These are phyloP conservation scores for Scaeva pyrastri DNA, from an alignment of 2,888 invertebrate genomes.

Conservation along the genomic window DNA sequence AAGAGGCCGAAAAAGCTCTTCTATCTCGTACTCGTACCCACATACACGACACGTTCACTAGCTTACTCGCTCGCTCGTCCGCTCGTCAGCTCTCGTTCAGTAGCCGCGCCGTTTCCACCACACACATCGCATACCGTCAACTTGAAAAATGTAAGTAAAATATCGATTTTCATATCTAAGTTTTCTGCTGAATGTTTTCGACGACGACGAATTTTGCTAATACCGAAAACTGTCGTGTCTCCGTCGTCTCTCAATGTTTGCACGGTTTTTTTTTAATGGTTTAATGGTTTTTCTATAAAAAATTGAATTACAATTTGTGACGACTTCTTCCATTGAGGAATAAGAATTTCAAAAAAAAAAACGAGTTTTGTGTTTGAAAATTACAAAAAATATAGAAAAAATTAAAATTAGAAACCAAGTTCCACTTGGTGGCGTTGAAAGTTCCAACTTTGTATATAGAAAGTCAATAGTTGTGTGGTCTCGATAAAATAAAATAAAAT, in stretches of 20 bases:
- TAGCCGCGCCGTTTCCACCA: constrained; percentile 47
- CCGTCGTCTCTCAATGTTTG: constrained; percentile 22
- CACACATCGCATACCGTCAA: constrained; percentile 59
- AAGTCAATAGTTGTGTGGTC: constrained; percentile 55
- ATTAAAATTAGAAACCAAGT: constrained; percentile 37
- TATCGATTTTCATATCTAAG: constrained; percentile 70
- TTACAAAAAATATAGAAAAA: not conserved
- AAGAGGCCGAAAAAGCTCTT: constrained; percentile 67
- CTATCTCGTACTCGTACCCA: no score
- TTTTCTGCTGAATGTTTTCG: constrained; percentile 73
- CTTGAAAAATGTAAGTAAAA: constrained; percentile 76
- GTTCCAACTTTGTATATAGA: constrained; percentile 20
- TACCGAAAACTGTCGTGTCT: constrained; percentile 31
- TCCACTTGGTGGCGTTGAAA: not conserved
- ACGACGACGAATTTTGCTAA: constrained; percentile 5
- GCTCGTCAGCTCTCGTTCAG: constrained; percentile 18
- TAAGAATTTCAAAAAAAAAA: constrained; percentile 19
- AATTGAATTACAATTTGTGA: constrained; percentile 16
- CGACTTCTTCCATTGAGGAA: constrained; percentile 27
- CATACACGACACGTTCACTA: no score
- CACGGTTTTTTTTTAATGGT: no score
- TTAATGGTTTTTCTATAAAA: constrained; percentile 28
- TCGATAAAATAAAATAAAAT: no score
- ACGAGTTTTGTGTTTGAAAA: not conserved
- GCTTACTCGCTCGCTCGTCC: constrained; percentile 12